Conservation (phyloP, 2,888 invertebrate species). For the Mythimna albipuncta region DNA sequence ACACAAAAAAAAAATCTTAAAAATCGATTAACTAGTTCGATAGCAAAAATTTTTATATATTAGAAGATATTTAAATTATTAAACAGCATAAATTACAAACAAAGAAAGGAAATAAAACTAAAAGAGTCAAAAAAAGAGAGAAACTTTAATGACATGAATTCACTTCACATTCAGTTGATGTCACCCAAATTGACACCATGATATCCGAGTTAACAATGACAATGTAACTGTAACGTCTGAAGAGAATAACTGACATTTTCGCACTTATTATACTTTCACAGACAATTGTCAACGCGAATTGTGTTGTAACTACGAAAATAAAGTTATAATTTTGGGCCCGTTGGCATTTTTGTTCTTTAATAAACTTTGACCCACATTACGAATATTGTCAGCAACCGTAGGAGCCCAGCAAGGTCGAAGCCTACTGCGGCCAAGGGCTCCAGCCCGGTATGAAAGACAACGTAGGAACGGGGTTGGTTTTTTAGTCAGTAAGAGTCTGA, state of each 20-base stretch:
- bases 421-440: too few species aligned
- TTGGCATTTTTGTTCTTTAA: conserved; percentile 11
- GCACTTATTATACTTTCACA: conserved; percentile 54
- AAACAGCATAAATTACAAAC: neutral
- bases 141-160: conserved; percentile 33
- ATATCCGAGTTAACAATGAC: conserved; percentile 58
- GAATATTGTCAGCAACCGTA: too few species aligned
- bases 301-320: conserved; percentile 47
- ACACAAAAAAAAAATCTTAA: too few species aligned
- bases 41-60: too few species aligned
- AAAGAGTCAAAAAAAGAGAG: neutral
- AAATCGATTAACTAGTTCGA: too few species aligned
- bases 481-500: too few species aligned
- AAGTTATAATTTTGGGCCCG: conserved; percentile 43
- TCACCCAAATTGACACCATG: conserved; percentile 57
- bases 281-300: conserved; percentile 43
- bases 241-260: conserved; percentile 60
- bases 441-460: too few species aligned
- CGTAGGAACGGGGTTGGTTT: too few species aligned
- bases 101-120: neutral
- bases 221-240: conserved; percentile 51
- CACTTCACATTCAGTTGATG: conserved; percentile 42
- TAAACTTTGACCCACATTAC: too few species aligned
- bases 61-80: too few species aligned
- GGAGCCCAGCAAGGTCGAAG: too few species aligned